Evolutionary conservation across 1,140 invertebrate species (phyloP).

Genomic region (Augochlora pura): DNA sequence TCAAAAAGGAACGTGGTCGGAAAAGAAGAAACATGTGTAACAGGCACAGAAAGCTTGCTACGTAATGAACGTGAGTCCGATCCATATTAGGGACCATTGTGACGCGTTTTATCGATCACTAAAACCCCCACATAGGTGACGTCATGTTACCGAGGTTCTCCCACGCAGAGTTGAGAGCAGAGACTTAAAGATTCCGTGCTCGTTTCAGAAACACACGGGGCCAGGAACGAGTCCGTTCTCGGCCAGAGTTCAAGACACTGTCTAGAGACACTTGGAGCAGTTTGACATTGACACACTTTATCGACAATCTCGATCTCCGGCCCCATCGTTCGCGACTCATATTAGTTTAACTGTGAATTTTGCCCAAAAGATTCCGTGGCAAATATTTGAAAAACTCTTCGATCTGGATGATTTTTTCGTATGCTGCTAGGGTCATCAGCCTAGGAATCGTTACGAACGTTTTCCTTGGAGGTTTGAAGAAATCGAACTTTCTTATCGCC

Average conservation of each 20-base stretch:
- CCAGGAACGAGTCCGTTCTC: slow-evolving; percentile 17
- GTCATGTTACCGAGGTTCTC: slow-evolving; percentile 63
- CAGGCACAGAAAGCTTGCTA: background rate
- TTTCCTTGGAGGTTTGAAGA: too few species aligned
- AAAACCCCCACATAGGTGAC: slow-evolving; percentile 58
- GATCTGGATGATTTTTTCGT: too few species aligned
- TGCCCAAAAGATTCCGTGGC: background rate
- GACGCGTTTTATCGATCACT: slow-evolving; percentile 66
- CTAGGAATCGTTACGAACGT: too few species aligned
- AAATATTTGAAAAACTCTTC: too few species aligned
- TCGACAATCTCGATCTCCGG: slow-evolving; percentile 26
- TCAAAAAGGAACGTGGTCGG: background rate
- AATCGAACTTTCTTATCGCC: too few species aligned
- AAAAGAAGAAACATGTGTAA: background rate
- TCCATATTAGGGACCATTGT: slow-evolving; percentile 64
- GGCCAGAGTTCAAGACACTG: slow-evolving; percentile 36
- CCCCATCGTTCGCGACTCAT: slow-evolving; percentile 17
- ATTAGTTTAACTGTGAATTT: background rate
- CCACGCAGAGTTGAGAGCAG: slow-evolving; percentile 45
- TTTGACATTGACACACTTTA: slow-evolving; percentile 70
- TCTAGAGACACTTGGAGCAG: slow-evolving; percentile 28
- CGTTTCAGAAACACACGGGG: slow-evolving; percentile 27
- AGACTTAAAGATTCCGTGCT: slow-evolving; percentile 33
- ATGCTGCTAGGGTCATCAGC: too few species aligned
- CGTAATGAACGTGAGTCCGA: slow-evolving; percentile 28